Evolutionary conservation across 2,113 vertebrate species (phyloP), one percentile per base, ranked within the genome.

Genomic region (Lepisosteus oculatus): DNA sequence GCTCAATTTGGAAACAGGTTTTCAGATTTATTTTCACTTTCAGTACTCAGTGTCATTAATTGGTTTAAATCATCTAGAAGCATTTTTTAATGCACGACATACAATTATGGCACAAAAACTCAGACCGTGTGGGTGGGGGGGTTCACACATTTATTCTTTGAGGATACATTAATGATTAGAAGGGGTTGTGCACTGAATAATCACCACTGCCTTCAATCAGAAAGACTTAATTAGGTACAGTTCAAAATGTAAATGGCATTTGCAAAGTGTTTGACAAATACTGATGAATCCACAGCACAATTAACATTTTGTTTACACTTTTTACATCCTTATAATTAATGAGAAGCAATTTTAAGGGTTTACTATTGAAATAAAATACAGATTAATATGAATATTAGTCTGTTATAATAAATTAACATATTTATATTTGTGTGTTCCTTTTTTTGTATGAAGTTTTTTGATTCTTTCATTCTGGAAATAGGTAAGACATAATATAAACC

Each of bases 161-260:
- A 67, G 54, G 17, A 55, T 84, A 91, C 79, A 86, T 89, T 94
- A 91, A 93, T 95, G 95, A 96, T 94, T 93, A 93, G 89, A 91
- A 91, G 77, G 76, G 67, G 82, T 91, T 91, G 86, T 91, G 92
- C 92, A 89, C 86, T 84, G 89, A 91, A 90, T 95, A 94, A 94
- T 95, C 94, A 95, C 91, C 93, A 94, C 88, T 89, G 88, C 84
- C 90, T 94, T 89, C 92, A 93, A 94, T 94, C 90, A 88, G 87
- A 89, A 94, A 91, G 86, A 94, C 90, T 88, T 95, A 94, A 96
- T 97, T 93, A 97, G 92, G 88, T 90, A 91, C 88, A 85, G 91
- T 90, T 94, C 89, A 87, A 88, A 93, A 94, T 92, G 92, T 93
- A 87, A 87, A 87, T 74, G 78, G 51, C 71, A 73, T 81, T 83